Evolutionary conservation across 1,140 invertebrate genomes (phyloP).

Genomic region (Rhyacophila brunnea): DNA sequence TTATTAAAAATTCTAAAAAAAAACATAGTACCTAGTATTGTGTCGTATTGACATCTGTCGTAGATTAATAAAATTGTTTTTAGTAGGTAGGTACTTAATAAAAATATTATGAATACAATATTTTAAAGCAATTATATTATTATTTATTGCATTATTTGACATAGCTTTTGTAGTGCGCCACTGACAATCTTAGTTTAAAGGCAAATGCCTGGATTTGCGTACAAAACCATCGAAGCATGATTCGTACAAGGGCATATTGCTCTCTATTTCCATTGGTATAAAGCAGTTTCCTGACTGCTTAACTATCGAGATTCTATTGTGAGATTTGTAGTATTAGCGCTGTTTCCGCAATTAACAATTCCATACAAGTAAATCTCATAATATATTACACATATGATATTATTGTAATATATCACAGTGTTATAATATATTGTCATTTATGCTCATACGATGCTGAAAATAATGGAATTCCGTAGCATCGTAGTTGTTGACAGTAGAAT

Average conservation of each 20-base stretch:
- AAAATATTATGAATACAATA: too few species aligned
- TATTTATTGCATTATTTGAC: neutral
- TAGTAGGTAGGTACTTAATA: too few species aligned
- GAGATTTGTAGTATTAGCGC: neutral
- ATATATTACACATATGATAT: neutral
- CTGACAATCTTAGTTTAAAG: conserved; percentile 2
- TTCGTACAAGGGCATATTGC: conserved; percentile 20
- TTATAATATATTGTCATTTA: too few species aligned
- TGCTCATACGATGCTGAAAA: too few species aligned
- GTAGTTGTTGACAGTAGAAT: too few species aligned
- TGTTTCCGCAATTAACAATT: conserved; percentile 7
- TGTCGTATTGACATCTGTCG: too few species aligned
- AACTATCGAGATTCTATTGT: neutral
- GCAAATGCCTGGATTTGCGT: conserved; percentile 19
- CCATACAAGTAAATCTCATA: neutral
- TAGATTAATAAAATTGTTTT: too few species aligned
- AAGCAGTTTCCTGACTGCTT: conserved; percentile 18
- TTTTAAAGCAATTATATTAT: neutral
- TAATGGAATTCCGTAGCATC: too few species aligned
- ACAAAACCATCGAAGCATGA: conserved; percentile 11
- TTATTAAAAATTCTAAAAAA: too few species aligned
- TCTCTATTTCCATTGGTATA: conserved; percentile 20
- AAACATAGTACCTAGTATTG: too few species aligned
- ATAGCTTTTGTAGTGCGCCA: neutral
- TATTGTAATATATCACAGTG: too few species aligned